Evolutionary conservation across 2,888 invertebrate species (phyloP).

Genomic region (Chloromyia formosa): DNA sequence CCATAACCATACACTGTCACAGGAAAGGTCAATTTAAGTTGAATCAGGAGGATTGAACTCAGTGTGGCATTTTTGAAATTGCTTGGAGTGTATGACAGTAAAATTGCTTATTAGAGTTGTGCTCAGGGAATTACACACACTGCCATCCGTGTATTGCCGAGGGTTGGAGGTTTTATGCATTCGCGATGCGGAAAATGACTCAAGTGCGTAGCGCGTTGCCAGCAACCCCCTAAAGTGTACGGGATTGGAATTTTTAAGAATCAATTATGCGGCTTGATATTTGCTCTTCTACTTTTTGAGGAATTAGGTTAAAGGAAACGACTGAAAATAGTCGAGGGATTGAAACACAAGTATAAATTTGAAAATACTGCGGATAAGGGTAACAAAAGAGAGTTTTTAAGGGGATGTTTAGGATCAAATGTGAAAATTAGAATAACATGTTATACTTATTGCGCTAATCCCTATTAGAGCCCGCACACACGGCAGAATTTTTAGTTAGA

Average conservation of each 20-base stretch:
- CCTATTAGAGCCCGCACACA: too few relatives aligned
- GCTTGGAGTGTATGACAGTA: conserved; percentile 46
- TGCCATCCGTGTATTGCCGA: neutral
- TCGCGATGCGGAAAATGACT: conserved; percentile 9
- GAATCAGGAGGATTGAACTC: conserved; percentile 38
- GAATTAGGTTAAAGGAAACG: conserved; percentile 47
- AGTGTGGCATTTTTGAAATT: conserved; percentile 45
- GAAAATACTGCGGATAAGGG: too few relatives aligned
- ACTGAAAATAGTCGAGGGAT: conserved; percentile 9
- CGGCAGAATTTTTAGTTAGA: too few relatives aligned
- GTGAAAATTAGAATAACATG: too few relatives aligned
- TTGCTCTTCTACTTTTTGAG: conserved; percentile 36
- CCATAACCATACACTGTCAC: neutral
- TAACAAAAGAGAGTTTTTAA: too few relatives aligned
- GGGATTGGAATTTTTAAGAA: conserved; percentile 48
- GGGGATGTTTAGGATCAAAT: too few relatives aligned
- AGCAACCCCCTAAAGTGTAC: conserved; percentile 23
- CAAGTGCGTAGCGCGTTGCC: neutral
- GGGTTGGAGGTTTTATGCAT: conserved; percentile 1
- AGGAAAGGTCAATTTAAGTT: conserved; percentile 48
- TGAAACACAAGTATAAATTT: too few relatives aligned
- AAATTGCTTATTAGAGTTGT: conserved; percentile 49
- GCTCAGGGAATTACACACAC: conserved; percentile 42
- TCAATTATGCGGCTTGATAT: conserved; percentile 49
- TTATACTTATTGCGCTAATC: too few relatives aligned